Evolutionary conservation across 2,797 vertebrate genomes (phyloP).

Genomic region (Siniperca obscura): DNA sequence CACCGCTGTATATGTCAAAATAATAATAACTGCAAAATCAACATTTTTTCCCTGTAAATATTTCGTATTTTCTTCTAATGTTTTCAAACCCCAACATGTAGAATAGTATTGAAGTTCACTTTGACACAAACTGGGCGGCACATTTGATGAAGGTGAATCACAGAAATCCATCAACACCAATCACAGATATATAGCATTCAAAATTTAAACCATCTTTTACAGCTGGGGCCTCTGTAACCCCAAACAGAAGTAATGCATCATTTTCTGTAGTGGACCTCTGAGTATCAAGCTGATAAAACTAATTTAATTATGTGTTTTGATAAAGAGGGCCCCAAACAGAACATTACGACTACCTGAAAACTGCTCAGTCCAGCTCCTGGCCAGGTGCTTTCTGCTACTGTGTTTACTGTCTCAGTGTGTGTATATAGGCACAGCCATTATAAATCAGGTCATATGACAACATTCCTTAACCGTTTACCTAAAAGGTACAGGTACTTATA

Average conservation of each 20-base stretch:
- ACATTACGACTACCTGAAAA: neutral
- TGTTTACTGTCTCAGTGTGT: neutral
- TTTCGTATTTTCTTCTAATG: neutral
- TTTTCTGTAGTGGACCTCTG: neutral
- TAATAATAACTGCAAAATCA: neutral
- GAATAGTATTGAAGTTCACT: neutral
- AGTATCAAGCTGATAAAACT: neutral
- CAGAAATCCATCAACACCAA: neutral
- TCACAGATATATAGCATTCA: neutral
- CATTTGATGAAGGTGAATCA: neutral
- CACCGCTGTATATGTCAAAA: neutral
- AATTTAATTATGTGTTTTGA: neutral
- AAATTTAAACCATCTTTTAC: neutral
- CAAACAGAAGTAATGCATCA: neutral
- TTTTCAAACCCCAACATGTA: neutral
- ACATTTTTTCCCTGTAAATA: neutral
- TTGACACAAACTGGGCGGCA: neutral
- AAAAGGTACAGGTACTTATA: neutral
- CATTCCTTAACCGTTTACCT: neutral
- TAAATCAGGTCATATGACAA: neutral
- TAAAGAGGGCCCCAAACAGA: neutral
- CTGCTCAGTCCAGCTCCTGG: neutral
- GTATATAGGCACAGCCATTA: neutral
- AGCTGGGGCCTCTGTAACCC: neutral
- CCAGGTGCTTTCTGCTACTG: neutral